A percentile compares a stretch with the other conserved stretches of the same genome.
Conservation (phyloP, 2,113 vertebrate species). For the Toxotes chatareus region DNA sequence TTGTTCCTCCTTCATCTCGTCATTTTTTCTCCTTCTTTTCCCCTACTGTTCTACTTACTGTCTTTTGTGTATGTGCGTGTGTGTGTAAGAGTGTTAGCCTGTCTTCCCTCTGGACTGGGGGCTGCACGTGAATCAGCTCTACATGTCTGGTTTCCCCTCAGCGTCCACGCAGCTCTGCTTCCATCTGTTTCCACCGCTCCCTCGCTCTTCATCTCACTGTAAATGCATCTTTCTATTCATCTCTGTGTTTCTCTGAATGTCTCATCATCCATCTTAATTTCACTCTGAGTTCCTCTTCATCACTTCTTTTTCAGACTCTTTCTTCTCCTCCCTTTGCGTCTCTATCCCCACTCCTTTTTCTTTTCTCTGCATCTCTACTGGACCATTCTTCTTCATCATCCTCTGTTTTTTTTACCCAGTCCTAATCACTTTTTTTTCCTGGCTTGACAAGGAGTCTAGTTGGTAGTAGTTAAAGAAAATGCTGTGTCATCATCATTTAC, state of each 20-base stretch:
- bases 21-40: not conserved
- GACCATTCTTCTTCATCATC: not conserved
- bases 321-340: not conserved
- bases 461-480: not conserved
- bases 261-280: not conserved
- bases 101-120: conserved; percentile 41
- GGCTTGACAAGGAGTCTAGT: not conserved
- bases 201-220: conserved; percentile 12
- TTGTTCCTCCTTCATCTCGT: not conserved
- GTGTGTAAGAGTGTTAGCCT: not conserved
- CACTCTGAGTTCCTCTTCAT: not conserved
- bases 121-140: conserved; percentile 50
- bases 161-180: conserved; percentile 34
- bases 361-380: not conserved
- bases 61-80: not conserved
- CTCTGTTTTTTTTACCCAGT: not conserved
- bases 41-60: conserved; percentile 40
- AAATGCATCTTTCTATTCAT: conserved; percentile 1
- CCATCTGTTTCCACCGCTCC: conserved; percentile 25
- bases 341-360: not conserved
- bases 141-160: conserved; percentile 47
- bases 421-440: not conserved
- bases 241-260: not conserved
- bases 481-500: too few relatives aligned
- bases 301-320: not conserved